A percentile compares a stretch with the other conserved stretches of the same genome.
These are phyloP conservation scores for Eupithecia abbreviata DNA, from an alignment of 2,888 invertebrate genomes.

Conservation along the genomic window DNA sequence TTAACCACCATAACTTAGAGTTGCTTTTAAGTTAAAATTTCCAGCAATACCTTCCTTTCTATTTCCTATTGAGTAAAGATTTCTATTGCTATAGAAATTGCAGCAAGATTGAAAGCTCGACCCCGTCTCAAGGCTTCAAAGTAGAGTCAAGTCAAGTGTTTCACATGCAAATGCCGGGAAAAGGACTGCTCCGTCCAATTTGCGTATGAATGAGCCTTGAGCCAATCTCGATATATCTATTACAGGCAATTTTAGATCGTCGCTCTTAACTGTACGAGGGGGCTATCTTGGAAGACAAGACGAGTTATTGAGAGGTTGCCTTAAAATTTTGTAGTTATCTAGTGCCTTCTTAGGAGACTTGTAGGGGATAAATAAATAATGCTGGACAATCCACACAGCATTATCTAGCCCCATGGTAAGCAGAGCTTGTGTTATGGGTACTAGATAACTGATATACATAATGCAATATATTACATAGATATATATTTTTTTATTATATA, in stretches of 20 bases:
- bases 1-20: too few relatives aligned
- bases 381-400: too few relatives aligned
- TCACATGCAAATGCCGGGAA: constrained; percentile 34
- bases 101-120: constrained; percentile 22
- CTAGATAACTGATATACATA: too few relatives aligned
- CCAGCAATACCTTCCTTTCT: background rate
- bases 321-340: too few relatives aligned
- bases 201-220: constrained; percentile 39
- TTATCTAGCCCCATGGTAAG: too few relatives aligned
- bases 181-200: constrained; percentile 35
- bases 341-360: too few relatives aligned
- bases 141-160: constrained; percentile 7
- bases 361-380: too few relatives aligned
- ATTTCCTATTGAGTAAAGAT: background rate
- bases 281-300: constrained; percentile 16
- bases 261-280: constrained; percentile 8
- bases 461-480: too few relatives aligned
- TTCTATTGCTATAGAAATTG: constrained; percentile 7
- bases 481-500: too few relatives aligned
- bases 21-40: background rate
- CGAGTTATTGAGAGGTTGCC: background rate
- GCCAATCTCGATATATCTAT: constrained; percentile 38
- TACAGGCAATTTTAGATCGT: constrained; percentile 28
- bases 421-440: too few relatives aligned
- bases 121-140: constrained; percentile 14